Percentiles rank a stretch among this genome's conserved stretches.
Conservation (phyloP, 2,888 invertebrate species). For the Xestoiulus laeticollis region DNA sequence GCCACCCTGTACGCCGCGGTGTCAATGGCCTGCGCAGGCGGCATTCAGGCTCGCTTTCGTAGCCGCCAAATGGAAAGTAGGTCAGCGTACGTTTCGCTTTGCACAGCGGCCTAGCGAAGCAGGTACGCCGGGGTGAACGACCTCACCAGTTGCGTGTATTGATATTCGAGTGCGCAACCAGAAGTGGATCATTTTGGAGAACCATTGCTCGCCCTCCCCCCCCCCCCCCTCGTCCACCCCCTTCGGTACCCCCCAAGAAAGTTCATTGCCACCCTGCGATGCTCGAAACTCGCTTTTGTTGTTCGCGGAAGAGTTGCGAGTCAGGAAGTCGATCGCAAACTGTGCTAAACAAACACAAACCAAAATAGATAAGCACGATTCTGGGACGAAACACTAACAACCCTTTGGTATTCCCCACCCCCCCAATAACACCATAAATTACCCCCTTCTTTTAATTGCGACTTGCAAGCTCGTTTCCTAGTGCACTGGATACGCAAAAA, state of each 20-base stretch:
- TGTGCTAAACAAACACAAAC: not conserved
- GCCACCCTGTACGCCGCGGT: conserved; percentile 27
- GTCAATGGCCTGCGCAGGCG: conserved; percentile 18
- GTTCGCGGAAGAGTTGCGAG: conserved; percentile 17
- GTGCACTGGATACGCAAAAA: not conserved
- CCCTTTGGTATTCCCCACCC: not conserved
- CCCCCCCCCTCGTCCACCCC: not conserved
- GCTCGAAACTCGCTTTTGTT: conserved; percentile 14
- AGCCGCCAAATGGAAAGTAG: not conserved
- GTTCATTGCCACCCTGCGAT: conserved; percentile 12
- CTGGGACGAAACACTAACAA: not conserved
- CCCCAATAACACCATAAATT: not conserved
- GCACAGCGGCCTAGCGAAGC: not conserved
- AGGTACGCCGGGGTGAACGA: conserved; percentile 4
- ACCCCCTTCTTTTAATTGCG: not conserved
- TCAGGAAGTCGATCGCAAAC: not conserved
- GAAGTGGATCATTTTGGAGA: conserved; percentile 1
- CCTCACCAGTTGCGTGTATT: conserved; percentile 1
- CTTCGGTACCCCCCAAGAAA: not conserved
- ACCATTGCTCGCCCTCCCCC: not conserved
- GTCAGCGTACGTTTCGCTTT: not conserved
- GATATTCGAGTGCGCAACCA: not conserved
- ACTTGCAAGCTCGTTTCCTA: not conserved
- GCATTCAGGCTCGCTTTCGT: conserved; percentile 33
- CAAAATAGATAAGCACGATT: not conserved